Evolutionary conservation across 2,888 invertebrate genomes (phyloP), one percentile per base, ranked within the genome.

Genomic region (Drosophila neotestacea): DNA sequence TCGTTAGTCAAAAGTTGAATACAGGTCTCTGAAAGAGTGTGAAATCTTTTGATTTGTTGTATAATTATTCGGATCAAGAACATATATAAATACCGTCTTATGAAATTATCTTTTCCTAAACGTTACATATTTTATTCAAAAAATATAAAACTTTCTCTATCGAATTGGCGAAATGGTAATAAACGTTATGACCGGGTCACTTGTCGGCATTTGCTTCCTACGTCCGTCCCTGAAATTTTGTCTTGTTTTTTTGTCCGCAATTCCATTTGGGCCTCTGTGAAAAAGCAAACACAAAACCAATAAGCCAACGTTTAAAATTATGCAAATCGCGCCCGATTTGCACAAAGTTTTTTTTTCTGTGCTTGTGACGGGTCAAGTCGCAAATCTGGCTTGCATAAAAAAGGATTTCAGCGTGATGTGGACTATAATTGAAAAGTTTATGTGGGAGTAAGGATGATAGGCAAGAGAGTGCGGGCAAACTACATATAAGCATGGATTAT

Each of bases 221-320:
- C 4, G 39, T 2, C 59, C 32, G 42, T 47, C 41, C 30, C 13
- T 4, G 38, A 28, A 50, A 62, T 47, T 64, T 61, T 44, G 38
- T 48, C 11, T 34, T 13, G 13, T 28, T 44, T 42, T 59, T 55
- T 52, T 46, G 30, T 52, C 38, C 38, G 22, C 48, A 50, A 52
- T 59, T 61, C 11, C 13, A 70, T 44, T 44, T 54, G 60, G 42
- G 48, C 22, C 51, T 47, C 52, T 70, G 66, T 64, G 51, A 7
- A 38, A 65, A 80, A 80, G 72, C 78, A 78, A 78, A 81, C 72
- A 64, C 71, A 84, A 71, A 81, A 80, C 86, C 81, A 81, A 82
- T 86, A 82, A 82, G 84, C 81, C 87, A 78, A 56, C 79, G 73
- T 69, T 79, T 69, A 81, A 87, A 83, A 83, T 83, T 87, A 83